Evolutionary conservation across 1,140 invertebrate species (phyloP), one percentile per base, ranked within the genome.

Genomic region (Theocolax elegans): DNA sequence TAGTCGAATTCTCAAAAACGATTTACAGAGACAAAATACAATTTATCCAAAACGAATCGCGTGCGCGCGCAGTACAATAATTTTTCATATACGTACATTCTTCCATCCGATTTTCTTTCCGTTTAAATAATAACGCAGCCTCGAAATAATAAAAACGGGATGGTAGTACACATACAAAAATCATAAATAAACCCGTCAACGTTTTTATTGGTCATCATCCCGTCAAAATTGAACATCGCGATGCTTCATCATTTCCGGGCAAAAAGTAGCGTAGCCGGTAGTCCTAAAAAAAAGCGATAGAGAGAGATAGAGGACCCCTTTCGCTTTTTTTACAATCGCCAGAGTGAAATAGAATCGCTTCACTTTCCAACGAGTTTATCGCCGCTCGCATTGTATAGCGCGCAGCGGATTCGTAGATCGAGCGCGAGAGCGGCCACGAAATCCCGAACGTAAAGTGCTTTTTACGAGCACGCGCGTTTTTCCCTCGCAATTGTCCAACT

Each of bases 391-490:
- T 44, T 66, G 49, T 53, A 31, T 17, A 48, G 27, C 44, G 12
- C 27, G 44, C 31, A n/a, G 12, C 29, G 25, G 42, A 67, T 59
- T 59, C 54, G 65, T 59, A 49, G 65, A 67, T 67, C 42, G 65
- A 67, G 53, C 25, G 35, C 29, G n/a, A 44, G 58, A 44, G 58
- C 31, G 35, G 46, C 66, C 66, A 49, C 65, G 56, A 70, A 64
- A 72, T 66, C 48, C 66, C 58, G 66, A 49, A 69, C 66, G 62
- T 46, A 69, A 72, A 69, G 70, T 29, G 67, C 56, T 67, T 72
- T 74, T 72, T 62, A 69, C 65, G 72, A 73, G 19, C 13, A 21
- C 21, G 49, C 19, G 12, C 19, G 46, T 10, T 56, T 70, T 59
- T 65, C 46, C 23, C 62, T 40, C 27, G 64, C 64, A 59, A 67